Evolutionary conservation across 2,797 vertebrate genomes (phyloP).

Genomic region (Rachycentron canadum): DNA sequence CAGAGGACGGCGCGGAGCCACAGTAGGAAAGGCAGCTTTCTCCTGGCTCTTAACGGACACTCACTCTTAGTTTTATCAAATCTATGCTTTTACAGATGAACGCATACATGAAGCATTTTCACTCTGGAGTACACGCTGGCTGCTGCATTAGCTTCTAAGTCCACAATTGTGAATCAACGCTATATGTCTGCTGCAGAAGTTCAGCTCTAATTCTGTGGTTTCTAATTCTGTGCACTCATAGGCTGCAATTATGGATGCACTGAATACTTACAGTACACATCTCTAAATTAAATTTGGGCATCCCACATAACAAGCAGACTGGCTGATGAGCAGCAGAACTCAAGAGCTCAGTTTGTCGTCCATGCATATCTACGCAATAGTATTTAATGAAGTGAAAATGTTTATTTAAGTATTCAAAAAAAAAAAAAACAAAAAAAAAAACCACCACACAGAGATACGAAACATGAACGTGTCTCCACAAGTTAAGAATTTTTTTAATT

Average conservation of each 20-base stretch:
- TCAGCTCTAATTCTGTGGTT: slow-evolving; percentile 21
- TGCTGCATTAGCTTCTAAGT: background rate
- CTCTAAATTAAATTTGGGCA: slow-evolving; percentile 16
- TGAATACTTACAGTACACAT: slow-evolving; percentile 16
- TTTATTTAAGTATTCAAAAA: background rate
- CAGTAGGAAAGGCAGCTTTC: slow-evolving; percentile 23
- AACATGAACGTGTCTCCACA: background rate
- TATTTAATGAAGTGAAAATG: background rate
- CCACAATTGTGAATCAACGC: slow-evolving; percentile 1
- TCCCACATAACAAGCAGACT: background rate
- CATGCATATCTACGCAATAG: background rate
- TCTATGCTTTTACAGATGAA: background rate
- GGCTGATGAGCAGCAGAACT: slow-evolving; percentile 6
- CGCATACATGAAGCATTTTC: too few species aligned
- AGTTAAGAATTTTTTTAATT: background rate
- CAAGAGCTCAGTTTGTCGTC: background rate
- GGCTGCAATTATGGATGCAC: slow-evolving; percentile 12
- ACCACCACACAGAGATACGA: background rate
- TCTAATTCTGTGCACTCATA: slow-evolving; percentile 1
- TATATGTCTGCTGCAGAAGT: slow-evolving; percentile 9
- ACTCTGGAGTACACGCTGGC: background rate
- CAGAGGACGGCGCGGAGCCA: background rate
- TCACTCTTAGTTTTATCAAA: background rate
- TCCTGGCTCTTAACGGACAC: background rate
- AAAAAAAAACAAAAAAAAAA: too few species aligned